Conservation (phyloP, 2,888 invertebrate genomes). For the Ophonus ardosiacus region DNA sequence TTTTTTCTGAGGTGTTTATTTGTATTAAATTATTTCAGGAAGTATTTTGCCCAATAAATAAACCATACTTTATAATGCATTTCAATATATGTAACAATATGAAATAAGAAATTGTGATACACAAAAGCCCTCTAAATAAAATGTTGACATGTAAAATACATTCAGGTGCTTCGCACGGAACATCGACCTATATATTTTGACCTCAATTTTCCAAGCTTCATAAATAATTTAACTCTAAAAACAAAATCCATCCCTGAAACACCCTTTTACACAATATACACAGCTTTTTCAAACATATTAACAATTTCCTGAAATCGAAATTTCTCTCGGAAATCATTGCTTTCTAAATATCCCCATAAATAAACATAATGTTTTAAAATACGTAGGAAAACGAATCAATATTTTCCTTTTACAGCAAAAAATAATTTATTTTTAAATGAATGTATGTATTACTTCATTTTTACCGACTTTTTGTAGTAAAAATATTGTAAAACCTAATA, state of each 20-base stretch:
- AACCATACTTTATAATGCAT: not conserved
- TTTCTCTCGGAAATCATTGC: not conserved
- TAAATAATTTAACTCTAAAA: slow-evolving; percentile 36
- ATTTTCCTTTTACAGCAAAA: not conserved
- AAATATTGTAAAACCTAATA: too few species aligned
- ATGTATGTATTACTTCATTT: too few species aligned
- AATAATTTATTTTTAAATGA: not conserved
- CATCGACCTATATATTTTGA: slow-evolving; percentile 48
- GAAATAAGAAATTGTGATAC: too few species aligned
- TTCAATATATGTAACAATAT: too few species aligned
- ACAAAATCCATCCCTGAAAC: slow-evolving; percentile 14
- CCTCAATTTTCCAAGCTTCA: slow-evolving; percentile 13
- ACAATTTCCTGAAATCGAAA: not conserved
- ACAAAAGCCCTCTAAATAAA: not conserved
- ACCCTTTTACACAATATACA: not conserved
- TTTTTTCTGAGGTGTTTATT: too few species aligned
- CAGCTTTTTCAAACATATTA: not conserved
- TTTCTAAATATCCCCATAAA: too few species aligned
- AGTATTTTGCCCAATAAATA: too few species aligned
- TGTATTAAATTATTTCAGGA: too few species aligned
- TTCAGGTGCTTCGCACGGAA: slow-evolving; percentile 22
- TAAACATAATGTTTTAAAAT: too few species aligned
- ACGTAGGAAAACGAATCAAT: too few species aligned
- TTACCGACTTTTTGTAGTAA: too few species aligned
- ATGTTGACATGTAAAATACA: slow-evolving; percentile 10